Conservation (phyloP, 2,797 vertebrate species). For the Hemitrygon akajei region DNA sequence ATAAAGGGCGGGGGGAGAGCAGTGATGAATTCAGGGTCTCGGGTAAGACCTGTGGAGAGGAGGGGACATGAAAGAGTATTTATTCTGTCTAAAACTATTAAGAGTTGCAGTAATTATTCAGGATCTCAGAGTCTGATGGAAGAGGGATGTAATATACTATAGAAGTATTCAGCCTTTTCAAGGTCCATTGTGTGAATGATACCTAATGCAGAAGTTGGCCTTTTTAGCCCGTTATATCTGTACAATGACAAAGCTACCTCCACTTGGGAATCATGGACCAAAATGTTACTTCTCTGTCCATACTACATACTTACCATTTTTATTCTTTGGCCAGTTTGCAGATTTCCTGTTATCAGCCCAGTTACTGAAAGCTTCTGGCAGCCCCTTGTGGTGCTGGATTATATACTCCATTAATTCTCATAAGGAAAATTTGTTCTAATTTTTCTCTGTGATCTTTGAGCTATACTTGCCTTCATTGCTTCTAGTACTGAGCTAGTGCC, state of each 20-base stretch:
- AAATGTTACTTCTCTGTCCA: background rate
- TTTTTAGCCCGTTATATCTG: background rate
- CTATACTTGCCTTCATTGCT: background rate
- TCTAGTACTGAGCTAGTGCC: background rate
- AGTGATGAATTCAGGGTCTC: background rate
- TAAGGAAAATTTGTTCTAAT: background rate
- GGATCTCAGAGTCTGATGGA: background rate
- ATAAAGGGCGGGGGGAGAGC: too few relatives aligned
- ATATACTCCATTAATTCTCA: background rate
- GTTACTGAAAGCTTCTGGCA: too few relatives aligned
- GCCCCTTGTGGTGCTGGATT: background rate
- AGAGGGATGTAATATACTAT: background rate
- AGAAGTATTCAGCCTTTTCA: background rate
- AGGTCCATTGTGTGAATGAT: background rate
- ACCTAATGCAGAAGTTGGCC: background rate
- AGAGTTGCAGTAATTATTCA: background rate
- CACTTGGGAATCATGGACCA: background rate
- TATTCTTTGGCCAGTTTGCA: background rate
- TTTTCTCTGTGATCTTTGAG: background rate
- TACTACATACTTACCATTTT: background rate
- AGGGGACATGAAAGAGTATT: background rate
- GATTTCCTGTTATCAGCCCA: background rate
- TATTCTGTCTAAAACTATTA: background rate
- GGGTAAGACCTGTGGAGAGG: background rate
- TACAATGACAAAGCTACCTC: background rate